phyloP scores from a whole-genome alignment of 2,113 vertebrate species.

The Oxyura jamaicensis region DNA sequence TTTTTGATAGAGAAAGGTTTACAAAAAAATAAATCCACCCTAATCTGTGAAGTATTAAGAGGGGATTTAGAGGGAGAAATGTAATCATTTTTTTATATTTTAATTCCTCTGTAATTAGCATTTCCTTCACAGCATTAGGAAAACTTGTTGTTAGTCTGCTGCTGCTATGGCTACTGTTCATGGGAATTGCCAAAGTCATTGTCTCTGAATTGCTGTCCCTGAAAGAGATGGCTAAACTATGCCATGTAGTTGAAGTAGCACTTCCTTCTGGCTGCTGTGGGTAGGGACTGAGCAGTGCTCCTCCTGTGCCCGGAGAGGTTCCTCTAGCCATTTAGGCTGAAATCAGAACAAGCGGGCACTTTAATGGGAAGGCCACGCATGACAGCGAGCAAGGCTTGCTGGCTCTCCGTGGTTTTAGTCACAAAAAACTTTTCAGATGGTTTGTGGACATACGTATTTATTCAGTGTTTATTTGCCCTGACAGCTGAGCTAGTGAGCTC shows the following conservation, averaged over 20 bases:
- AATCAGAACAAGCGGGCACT: neutral
- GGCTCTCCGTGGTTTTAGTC: accelerated
- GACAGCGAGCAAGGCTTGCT: neutral
- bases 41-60: constrained; percentile 68
- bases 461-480: neutral
- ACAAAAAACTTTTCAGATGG: neutral
- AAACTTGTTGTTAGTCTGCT: constrained; percentile 25
- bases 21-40: constrained; percentile 63
- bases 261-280: neutral
- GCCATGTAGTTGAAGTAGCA: neutral
- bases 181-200: neutral
- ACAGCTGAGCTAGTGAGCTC: neutral
- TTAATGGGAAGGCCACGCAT: neutral
- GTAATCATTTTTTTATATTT: constrained; percentile 49
- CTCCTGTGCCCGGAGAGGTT: neutral
- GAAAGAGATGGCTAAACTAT: neutral
- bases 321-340: neutral
- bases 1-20: constrained; percentile 41
- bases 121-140: constrained; percentile 48
- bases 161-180: neutral
- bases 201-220: neutral
- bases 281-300: neutral
- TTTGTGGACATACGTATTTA: neutral
- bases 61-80: constrained; percentile 58
- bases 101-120: constrained; percentile 67